Evolutionary conservation across 2,797 vertebrate species (phyloP).

Genomic region (Kryptopterus vitreolus): DNA sequence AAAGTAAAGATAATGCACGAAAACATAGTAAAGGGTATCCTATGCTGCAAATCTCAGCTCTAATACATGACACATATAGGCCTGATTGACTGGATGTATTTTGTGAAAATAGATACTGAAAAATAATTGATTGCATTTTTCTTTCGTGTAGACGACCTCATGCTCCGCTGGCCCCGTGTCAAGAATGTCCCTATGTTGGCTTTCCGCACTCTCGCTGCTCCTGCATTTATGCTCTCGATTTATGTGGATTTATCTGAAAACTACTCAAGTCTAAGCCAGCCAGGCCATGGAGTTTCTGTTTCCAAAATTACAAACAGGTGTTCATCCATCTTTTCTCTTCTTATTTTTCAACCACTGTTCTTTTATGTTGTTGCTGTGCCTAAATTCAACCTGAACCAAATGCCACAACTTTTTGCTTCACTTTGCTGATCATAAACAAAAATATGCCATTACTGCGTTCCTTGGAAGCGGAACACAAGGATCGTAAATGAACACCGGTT

Average conservation of each 20-base stretch:
- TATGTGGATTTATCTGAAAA: constrained; percentile 72
- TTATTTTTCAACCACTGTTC: constrained; percentile 46
- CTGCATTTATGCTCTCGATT: constrained; percentile 64
- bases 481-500: constrained; percentile 62
- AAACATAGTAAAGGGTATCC: constrained; percentile 1
- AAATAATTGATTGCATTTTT: constrained; percentile 44
- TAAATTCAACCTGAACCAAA: constrained; percentile 58
- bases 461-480: constrained; percentile 60
- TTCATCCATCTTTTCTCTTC: constrained; percentile 60
- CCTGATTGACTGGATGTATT: constrained; percentile 18
- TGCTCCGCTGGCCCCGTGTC: constrained; percentile 43
- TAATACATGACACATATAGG: constrained; percentile 30
- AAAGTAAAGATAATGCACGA: constrained; percentile 26
- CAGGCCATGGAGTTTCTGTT: constrained; percentile 61
- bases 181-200: constrained; percentile 39
- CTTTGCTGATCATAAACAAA: constrained; percentile 58
- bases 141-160: constrained; percentile 28
- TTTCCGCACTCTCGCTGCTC: constrained; percentile 50
- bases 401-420: constrained; percentile 55
- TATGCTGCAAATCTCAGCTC: constrained; percentile 8
- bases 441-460: constrained; percentile 41
- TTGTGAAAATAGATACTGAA: constrained; percentile 19
- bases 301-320: constrained; percentile 81
- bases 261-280: constrained; percentile 60
- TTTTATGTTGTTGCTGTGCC: constrained; percentile 59